These are phyloP conservation scores for Drosophila erecta DNA, from an alignment of 1,140 invertebrate genomes.

Conservation along the genomic window DNA sequence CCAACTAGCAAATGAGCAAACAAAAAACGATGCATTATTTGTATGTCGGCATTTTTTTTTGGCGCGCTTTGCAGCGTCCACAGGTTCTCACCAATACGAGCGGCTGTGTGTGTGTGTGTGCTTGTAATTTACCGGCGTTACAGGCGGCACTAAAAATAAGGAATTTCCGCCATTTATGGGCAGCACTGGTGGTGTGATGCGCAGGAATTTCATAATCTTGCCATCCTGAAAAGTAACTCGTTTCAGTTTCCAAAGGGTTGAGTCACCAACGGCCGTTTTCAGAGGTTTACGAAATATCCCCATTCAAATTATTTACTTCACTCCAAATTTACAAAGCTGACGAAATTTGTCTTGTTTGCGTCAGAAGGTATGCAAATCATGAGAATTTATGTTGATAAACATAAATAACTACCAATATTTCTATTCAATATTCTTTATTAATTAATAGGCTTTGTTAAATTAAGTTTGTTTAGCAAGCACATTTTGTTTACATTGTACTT, in stretches of 20 bases:
- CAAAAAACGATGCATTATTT: not conserved
- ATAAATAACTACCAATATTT: no score
- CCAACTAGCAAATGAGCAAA: not conserved
- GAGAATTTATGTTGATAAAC: not conserved
- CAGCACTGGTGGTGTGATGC: not conserved
- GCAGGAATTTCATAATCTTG: not conserved
- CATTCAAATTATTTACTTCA: not conserved
- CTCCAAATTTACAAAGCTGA: no score
- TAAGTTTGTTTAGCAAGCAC: no score
- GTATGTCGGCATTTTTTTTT: constrained; percentile 36
- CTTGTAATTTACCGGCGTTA: constrained; percentile 5
- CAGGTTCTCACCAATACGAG: constrained; percentile 10
- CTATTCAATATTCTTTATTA: no score
- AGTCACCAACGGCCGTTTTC: not conserved
- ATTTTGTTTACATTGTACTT: no score
- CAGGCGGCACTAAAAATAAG: not conserved
- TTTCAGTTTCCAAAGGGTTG: no score
- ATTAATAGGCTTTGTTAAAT: no score
- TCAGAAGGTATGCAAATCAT: not conserved
- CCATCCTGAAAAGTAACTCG: not conserved
- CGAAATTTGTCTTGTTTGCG: not conserved
- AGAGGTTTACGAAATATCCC: not conserved
- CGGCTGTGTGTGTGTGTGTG: no score
- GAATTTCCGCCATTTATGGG: no score
- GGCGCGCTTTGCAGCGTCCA: constrained; percentile 62